Evolutionary conservation across 2,888 invertebrate species (phyloP).

Genomic region (Bugulina stolonifera): DNA sequence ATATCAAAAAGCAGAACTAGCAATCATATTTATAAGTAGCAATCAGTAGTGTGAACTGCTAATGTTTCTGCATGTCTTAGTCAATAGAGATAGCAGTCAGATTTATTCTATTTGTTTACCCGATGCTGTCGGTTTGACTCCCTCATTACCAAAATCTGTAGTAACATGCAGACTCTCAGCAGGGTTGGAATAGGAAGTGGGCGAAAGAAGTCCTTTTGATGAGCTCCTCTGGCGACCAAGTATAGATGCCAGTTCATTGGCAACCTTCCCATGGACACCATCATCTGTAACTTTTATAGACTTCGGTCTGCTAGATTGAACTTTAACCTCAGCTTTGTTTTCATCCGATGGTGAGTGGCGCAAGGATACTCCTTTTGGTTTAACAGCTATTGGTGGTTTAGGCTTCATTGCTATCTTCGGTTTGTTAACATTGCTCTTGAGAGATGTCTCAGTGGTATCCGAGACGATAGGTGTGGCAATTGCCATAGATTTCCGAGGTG

Average conservation of each 20-base stretch:
- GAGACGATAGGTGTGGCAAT: background rate
- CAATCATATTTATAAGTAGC: too few relatives aligned
- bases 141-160: too few relatives aligned
- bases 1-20: too few relatives aligned
- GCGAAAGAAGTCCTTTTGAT: conserved; percentile 16
- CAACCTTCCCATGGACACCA: conserved; percentile 3
- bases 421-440: too few relatives aligned
- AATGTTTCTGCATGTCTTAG: too few relatives aligned
- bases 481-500: background rate
- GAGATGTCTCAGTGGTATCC: background rate
- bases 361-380: background rate
- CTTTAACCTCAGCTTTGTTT: background rate
- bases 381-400: background rate
- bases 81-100: too few relatives aligned
- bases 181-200: background rate
- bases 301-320: background rate
- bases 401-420: background rate
- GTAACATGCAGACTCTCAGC: too few relatives aligned
- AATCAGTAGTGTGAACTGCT: too few relatives aligned
- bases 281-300: conserved; percentile 9
- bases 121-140: too few relatives aligned
- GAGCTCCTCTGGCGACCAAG: background rate
- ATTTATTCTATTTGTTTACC: too few relatives aligned
- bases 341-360: background rate
- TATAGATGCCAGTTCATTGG: conserved; percentile 14